Base-by-base conservation (phyloP, 1,140 invertebrate species). In the Phenacoccus solenopsis region DNA sequence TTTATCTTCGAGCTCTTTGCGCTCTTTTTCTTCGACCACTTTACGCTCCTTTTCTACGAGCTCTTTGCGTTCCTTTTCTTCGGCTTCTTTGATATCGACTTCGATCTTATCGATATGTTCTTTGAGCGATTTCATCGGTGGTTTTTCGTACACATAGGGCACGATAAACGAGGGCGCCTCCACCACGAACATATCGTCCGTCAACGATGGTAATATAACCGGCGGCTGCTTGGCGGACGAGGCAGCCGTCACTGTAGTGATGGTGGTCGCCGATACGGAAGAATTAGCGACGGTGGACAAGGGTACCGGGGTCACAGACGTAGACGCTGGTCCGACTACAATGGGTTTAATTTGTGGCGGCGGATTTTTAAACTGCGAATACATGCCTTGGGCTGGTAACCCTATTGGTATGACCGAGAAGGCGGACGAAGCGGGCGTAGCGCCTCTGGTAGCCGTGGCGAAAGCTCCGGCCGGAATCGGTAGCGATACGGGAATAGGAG, bases 91-190 rank as follows among this genome's bases (percentile, higher is more conserved):
- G 59, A 59, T 24, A 76, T 86, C 83, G 71, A 85, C 84, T 56
- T 84, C 86, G 68, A 89, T 79, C 74, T 84, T 84, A 32, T 84
- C 82, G 57, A 91, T 83, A 77, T 89, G 90, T 72, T 89, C 85
- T 77, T 87, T 90, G 61, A 94, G 82, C 57, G 86, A 86, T 75
- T 88, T 87, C 7, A 89, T 78, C 0, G 90, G 89, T 3, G 90
- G 89, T 78, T 93, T 92, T 79, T 93, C 90, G 78, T 92, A 93
- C n/a, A 94, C 90, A 78, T 93, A 94, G 49, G 91, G 91, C 73
- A 94, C 90, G 76, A 94, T 92, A 76, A 94, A 93, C 13, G 90
- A 93, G 2, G 91, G 91, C 24, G 91, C 91, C 79, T 94, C 91
- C 9, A 94, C 87, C 0, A 93, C 90, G 79, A 89, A 93, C 87